Evolutionary conservation across 2,888 invertebrate species (phyloP).

Genomic region (Tenthredo livida): DNA sequence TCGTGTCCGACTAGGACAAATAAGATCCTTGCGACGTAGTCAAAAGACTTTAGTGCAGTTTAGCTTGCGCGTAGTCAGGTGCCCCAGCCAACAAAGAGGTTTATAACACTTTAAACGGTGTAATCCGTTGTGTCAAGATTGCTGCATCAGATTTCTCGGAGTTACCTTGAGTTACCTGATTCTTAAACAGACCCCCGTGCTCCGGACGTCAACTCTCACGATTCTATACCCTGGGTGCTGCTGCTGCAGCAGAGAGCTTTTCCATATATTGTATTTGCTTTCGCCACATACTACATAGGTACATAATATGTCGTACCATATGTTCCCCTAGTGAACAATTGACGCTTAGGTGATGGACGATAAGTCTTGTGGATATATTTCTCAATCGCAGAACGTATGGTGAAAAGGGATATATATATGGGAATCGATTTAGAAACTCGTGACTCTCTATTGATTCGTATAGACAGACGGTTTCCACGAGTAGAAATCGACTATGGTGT

Average conservation of each 20-base stretch:
- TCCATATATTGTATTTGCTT: constrained; percentile 15
- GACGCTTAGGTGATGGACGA: background rate
- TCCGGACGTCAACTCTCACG: background rate
- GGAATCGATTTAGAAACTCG: constrained; percentile 46
- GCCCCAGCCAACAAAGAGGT: constrained; percentile 35
- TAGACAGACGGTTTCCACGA: constrained; percentile 21
- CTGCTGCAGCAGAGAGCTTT: background rate
- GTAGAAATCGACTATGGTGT: constrained; percentile 30
- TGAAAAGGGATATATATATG: background rate
- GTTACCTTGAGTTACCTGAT: constrained; percentile 49
- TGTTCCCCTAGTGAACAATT: constrained; percentile 2
- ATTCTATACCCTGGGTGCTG: background rate
- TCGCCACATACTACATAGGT: background rate
- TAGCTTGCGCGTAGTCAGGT: constrained; percentile 24
- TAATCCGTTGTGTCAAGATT: constrained; percentile 42
- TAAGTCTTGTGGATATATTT: background rate
- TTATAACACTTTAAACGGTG: constrained; percentile 50
- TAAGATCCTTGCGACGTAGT: background rate
- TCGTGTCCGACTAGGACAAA: background rate
- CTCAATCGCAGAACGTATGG: background rate
- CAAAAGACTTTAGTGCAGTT: background rate
- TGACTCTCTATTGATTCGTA: constrained; percentile 39
- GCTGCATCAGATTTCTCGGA: constrained; percentile 49
- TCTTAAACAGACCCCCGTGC: constrained; percentile 30
- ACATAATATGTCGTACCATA: background rate